Percentiles rank a stretch among this genome's conserved stretches.
These are phyloP conservation scores for Moxostoma hubbsi DNA, from an alignment of 2,797 vertebrate genomes.

Conservation along the genomic window DNA sequence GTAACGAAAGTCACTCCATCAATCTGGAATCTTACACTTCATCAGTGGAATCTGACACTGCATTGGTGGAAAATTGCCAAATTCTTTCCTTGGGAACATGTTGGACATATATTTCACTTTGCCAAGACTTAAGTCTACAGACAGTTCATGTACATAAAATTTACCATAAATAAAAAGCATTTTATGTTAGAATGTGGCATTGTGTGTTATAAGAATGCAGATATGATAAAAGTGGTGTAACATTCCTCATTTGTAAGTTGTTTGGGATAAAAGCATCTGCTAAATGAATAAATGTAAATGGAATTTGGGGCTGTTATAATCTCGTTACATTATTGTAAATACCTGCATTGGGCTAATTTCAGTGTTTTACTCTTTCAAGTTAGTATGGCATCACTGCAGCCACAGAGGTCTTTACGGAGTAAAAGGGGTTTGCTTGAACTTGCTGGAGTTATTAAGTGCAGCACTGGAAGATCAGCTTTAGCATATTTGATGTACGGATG, in stretches of 20 bases:
- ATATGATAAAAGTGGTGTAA: background rate
- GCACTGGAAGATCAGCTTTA: conserved; percentile 79
- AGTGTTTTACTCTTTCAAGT: conserved; percentile 62
- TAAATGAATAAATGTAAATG: too few species aligned
- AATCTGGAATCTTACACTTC: conserved; percentile 25
- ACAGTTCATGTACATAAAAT: too few species aligned
- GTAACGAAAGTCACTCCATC: background rate
- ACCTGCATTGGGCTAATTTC: background rate
- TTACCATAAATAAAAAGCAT: too few species aligned
- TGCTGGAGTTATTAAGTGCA: conserved; percentile 84
- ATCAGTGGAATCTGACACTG: conserved; percentile 32
- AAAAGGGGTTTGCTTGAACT: conserved; percentile 87
- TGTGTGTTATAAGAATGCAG: too few species aligned
- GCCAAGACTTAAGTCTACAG: too few species aligned
- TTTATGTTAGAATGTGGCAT: background rate
- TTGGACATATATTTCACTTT: too few species aligned
- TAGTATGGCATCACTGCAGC: conserved; percentile 52
- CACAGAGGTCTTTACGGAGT: conserved; percentile 65
- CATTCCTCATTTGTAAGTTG: too few species aligned
- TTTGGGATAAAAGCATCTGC: too few species aligned
- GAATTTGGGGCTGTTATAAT: too few species aligned
- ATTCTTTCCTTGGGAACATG: background rate
- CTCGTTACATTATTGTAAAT: background rate
- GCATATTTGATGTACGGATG: conserved; percentile 89
- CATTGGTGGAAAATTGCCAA: conserved; percentile 11